Conservation (phyloP, 1,140 invertebrate genomes). For the Pseudomyrmex flavicornis region DNA sequence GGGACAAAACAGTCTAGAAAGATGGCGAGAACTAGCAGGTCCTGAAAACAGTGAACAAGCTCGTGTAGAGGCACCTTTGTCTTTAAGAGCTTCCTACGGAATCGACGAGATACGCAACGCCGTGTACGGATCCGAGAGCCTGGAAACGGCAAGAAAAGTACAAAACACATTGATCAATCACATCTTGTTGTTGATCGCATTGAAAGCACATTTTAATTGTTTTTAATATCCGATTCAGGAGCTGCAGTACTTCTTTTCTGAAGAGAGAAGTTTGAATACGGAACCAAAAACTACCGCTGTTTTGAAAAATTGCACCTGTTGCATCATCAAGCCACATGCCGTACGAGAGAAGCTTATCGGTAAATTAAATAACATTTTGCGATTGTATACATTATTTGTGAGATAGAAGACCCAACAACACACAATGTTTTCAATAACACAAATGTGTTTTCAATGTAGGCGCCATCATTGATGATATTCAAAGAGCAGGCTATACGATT, state of each 20-base stretch:
- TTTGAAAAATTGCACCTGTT: conserved; percentile 90
- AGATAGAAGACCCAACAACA: neutral
- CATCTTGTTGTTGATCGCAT: too few species aligned
- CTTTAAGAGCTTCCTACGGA: conserved; percentile 91
- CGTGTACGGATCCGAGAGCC: conserved; percentile 88
- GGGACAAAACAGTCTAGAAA: conserved; percentile 89
- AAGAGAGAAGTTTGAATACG: conserved; percentile 80
- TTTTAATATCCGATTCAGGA: conserved; percentile 81
- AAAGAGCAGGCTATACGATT: conserved; percentile 91
- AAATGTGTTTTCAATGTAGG: conserved; percentile 85
- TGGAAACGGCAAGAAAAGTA: conserved; percentile 85
- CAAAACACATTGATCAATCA: conserved; percentile 16
- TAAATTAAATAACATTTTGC: conserved; percentile 68
- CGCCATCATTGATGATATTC: conserved; percentile 90
- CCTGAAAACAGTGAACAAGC: conserved; percentile 89
- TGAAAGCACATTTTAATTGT: too few species aligned
- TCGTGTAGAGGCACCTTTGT: conserved; percentile 86
- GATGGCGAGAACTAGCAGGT: conserved; percentile 88
- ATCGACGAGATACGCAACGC: conserved; percentile 89
- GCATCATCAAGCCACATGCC: conserved; percentile 96
- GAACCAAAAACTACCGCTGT: conserved; percentile 87
- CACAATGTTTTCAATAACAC: neutral
- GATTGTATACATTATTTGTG: neutral
- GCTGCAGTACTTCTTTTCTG: conserved; percentile 89
- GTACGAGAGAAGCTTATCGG: conserved; percentile 88